These are phyloP conservation scores for Trinorchestia longiramus DNA, from an alignment of 1,140 invertebrate species.

Conservation along the genomic window DNA sequence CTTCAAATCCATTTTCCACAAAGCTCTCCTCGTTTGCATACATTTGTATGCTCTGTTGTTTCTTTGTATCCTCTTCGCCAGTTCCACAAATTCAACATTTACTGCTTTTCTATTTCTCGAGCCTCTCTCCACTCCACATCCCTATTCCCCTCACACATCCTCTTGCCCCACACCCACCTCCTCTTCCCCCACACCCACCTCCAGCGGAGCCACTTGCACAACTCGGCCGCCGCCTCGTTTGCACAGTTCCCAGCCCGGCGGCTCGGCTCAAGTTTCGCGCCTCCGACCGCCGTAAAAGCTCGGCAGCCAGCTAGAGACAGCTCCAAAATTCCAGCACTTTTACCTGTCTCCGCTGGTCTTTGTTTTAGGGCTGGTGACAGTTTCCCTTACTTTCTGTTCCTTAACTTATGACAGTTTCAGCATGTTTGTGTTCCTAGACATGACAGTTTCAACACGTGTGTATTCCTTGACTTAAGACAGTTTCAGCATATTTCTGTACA, in stretches of 20 bases:
- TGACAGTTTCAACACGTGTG: background rate
- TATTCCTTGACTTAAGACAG: background rate
- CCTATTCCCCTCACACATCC: too few relatives aligned
- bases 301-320: background rate
- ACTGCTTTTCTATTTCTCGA: background rate
- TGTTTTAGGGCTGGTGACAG: background rate
- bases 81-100: background rate
- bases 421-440: background rate
- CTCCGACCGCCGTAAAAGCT: slow-evolving; percentile 4
- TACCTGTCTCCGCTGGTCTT: background rate
- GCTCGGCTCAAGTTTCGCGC: background rate
- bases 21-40: background rate
- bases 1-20: background rate
- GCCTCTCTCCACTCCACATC: background rate
- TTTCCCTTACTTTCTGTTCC: background rate
- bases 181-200: background rate
- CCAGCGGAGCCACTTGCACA: background rate
- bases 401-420: background rate
- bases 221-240: background rate
- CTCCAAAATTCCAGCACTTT: slow-evolving; percentile 7
- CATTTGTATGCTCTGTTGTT: background rate
- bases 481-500: too few relatives aligned
- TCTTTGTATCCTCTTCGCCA: background rate
- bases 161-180: too few relatives aligned
- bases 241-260: background rate